A percentile compares a stretch with the other conserved stretches of the same genome.
Evolutionary conservation across 2,113 vertebrate genomes (phyloP).

Genomic region (Tetrax tetrax): DNA sequence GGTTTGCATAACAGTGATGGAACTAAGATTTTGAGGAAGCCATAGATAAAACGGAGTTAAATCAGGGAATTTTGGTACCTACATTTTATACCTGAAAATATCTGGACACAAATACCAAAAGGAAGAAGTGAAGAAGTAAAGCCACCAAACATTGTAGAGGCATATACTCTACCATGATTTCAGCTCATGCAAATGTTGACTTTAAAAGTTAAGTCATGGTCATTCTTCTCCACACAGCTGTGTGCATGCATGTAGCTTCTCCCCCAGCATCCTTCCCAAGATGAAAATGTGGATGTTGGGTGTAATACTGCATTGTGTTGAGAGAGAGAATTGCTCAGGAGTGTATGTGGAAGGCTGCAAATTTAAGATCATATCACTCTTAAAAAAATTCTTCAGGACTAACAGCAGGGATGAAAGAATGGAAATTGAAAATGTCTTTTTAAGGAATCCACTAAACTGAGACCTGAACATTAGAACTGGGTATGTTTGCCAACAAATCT

Average conservation of each 20-base stretch:
- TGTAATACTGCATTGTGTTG: background rate
- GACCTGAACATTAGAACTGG: background rate
- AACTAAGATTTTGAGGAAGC: background rate
- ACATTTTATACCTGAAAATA: background rate
- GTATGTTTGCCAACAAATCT: background rate
- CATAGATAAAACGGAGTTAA: background rate
- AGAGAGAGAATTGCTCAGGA: background rate
- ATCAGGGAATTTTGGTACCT: background rate
- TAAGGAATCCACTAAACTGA: background rate
- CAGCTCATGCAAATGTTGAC: background rate
- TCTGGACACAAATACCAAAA: background rate
- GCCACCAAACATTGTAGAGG: background rate
- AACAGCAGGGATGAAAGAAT: background rate
- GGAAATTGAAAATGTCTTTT: background rate
- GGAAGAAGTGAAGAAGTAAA: background rate
- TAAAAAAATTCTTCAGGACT: background rate
- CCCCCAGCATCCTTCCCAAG: background rate
- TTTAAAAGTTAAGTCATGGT: background rate
- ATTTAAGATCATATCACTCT: background rate
- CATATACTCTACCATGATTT: background rate
- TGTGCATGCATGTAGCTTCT: background rate
- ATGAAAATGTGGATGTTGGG: background rate
- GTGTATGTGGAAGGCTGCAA: background rate
- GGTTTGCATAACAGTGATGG: background rate
- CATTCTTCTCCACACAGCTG: background rate